Evolutionary conservation across 2,888 invertebrate species (phyloP).

Genomic region (Cephus pygmeus): DNA sequence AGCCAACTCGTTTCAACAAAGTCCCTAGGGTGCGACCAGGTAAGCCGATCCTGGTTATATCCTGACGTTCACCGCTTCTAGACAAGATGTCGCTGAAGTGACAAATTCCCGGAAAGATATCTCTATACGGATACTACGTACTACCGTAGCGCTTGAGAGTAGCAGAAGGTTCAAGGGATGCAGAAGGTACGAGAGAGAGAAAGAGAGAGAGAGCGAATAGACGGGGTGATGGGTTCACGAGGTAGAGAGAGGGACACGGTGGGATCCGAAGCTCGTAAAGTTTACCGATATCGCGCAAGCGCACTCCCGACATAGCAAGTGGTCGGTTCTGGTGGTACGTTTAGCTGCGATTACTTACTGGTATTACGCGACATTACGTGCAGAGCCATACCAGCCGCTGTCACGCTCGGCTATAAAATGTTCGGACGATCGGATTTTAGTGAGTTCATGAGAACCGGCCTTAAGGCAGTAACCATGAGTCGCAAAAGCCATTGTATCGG

Average conservation of each 20-base stretch:
- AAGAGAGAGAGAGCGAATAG: not conserved
- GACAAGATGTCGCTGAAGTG: not conserved
- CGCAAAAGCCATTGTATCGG: not conserved
- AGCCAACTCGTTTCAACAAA: not conserved
- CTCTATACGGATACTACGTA: not conserved
- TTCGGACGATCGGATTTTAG: conserved; percentile 16
- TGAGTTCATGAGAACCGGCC: not conserved
- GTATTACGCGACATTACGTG: conserved; percentile 34
- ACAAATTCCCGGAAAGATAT: not conserved
- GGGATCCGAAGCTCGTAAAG: conserved; percentile 37
- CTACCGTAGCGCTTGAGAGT: not conserved
- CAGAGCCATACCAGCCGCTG: conserved; percentile 21
- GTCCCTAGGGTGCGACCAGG: not conserved
- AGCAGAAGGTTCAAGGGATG: not conserved
- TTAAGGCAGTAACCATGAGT: not conserved
- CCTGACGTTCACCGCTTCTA: not conserved
- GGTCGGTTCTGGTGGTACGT: conserved; percentile 18
- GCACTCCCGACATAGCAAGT: conserved; percentile 15
- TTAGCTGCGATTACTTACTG: conserved; percentile 36
- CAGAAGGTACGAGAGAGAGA: not conserved
- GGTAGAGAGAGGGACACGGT: conserved; percentile 15
- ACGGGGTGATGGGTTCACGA: not conserved
- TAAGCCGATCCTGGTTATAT: not conserved
- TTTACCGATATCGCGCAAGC: conserved; percentile 28
- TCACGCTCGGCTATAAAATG: conserved; percentile 33